Evolutionary conservation across 2,888 invertebrate genomes (phyloP), one percentile per base, ranked within the genome.

Genomic region (Mechanitis mazaeus): DNA sequence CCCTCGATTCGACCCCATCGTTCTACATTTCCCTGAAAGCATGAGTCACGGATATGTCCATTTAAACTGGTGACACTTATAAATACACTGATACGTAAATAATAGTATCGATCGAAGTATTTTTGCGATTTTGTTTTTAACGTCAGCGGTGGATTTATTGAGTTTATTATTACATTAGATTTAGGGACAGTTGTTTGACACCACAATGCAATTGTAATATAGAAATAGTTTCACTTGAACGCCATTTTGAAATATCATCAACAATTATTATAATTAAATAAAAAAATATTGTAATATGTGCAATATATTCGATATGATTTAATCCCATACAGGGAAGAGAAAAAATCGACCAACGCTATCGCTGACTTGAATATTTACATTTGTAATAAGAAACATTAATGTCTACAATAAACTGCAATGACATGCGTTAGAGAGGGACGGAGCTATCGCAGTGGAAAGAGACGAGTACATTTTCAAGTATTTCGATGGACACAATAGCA

Each of bases 331-430:
- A 81, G 77, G 86, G 83, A 81, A 78, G 71, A 82, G 77, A 84
- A 87, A 85, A 87, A 85, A 77, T 74, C 77, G 81, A 78, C 86
- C 87, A 85, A 87, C 87, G 84, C 84, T 81, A 83, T 79, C 81
- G 83, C 85, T 79, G 83, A 83, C 81, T 20, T 85, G 84, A 85
- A 87, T 88, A 90, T 89, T 88, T 88, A 90, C 88, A 89, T 89
- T 88, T 84, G 86, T 88, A 87, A 88, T 90, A 85, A 84, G 80
- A 84, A 75, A 84, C 87, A 88, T 89, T 89, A 88, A 84, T 80
- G 88, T 88, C 86, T 79, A 87, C 88, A 88, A 89, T 89, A 89
- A 89, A 88, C 80, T 88, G 88, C 87, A 87, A 85, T 88, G 88
- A 87, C 85, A 86, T 80, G 84, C 78, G 81, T 65, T 58, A 64